Percentiles rank a stretch among this genome's conserved stretches.
phyloP scores from a whole-genome alignment of 2,888 invertebrate genomes.

The Xanthorhoe designata region DNA sequence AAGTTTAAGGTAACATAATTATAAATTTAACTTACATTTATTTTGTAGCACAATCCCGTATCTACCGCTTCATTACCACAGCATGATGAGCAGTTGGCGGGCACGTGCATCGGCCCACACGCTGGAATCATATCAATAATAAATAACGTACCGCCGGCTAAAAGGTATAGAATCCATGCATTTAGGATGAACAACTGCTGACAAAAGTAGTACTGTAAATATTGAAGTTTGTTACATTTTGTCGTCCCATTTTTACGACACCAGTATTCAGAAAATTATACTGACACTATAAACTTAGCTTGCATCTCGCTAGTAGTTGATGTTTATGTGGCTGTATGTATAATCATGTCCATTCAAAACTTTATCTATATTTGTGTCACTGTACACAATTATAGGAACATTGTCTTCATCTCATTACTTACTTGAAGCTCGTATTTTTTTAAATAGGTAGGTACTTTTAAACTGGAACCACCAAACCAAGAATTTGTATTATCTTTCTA shows the following conservation, averaged over 20 bases:
- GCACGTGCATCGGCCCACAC: slow-evolving; percentile 3
- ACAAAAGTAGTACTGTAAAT: background rate
- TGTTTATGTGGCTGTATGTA: too few relatives aligned
- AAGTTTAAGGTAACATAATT: background rate
- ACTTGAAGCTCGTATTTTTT: too few relatives aligned
- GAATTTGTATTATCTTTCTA: background rate
- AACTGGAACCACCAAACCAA: background rate
- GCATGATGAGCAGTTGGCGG: background rate
- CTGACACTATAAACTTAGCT: too few relatives aligned
- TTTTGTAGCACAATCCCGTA: background rate
- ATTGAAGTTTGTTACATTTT: background rate
- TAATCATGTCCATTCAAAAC: too few relatives aligned
- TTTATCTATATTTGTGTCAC: too few relatives aligned
- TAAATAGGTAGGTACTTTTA: too few relatives aligned
- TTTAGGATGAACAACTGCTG: background rate
- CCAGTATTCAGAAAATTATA: too few relatives aligned
- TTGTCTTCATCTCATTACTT: too few relatives aligned
- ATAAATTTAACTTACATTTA: background rate
- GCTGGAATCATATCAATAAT: background rate
- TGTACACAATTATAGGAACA: too few relatives aligned
- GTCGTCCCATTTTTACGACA: background rate
- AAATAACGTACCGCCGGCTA: background rate
- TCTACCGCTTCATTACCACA: background rate
- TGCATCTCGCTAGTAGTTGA: too few relatives aligned
- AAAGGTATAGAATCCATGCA: background rate